Base-by-base conservation (phyloP, 2,888 invertebrate genomes). In the Blastobasis adustella region DNA sequence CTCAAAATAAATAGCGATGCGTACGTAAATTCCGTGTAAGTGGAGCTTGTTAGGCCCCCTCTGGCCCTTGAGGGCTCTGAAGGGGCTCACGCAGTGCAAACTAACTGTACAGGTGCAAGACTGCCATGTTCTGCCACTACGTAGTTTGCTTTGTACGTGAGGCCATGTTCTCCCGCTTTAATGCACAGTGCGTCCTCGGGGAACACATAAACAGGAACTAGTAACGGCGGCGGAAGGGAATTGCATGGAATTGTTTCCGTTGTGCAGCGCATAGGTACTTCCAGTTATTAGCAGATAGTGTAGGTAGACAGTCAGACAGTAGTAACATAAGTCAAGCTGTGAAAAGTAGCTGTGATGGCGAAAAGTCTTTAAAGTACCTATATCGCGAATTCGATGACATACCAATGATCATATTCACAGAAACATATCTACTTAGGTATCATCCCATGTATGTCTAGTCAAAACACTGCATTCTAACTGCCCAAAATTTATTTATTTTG, bases 41-140 rank as follows among this genome's bases (percentile, higher is more conserved):
- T 45, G 49, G 51, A 57, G 64, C 58, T 65, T 67, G 67, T 67
- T 63, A 65, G 61, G 58, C 58, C 49, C 53, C 56, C 49, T 58
- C 38, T 47, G 56, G 50, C 50, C 55, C 54, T 49, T 50, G 57
- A 55, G 53, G 51, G 41, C 57, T 61, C 52, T 58, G 57, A 59
- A 59, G 54, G 52, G 58, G 55, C 55, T 51, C 55, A 55, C 60
- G 57, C 56, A 56, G 61, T 56, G 62, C 63, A 63, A 61, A 65
- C 53, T 54, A 54, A 53, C 53, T 52, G 54, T 61, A 54, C 59
- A 59, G 58, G 62, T 59, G 63, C 57, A 46, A 41, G 44, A 45
- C 51, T 39, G 54, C 61, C 60, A 60, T 63, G 60, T 62, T 54
- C 62, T 58, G 49, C 49, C 45, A 42, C 59, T 61, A 57, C 61